These are phyloP conservation scores for Donacobius atricapilla DNA, from an alignment of 2,113 vertebrate species.

Conservation along the genomic window DNA sequence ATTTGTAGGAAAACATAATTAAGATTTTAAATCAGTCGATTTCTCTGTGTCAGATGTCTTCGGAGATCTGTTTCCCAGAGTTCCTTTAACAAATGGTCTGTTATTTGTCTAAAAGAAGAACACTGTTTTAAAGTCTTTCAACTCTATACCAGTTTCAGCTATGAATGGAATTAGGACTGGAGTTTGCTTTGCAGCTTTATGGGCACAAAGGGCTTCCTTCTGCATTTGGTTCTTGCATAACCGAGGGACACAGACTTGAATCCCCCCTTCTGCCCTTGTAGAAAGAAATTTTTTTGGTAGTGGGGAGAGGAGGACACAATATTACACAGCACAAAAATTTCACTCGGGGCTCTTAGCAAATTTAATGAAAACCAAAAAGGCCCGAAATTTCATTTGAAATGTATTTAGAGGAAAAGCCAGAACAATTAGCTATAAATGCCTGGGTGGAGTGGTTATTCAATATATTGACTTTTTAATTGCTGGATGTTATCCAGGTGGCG, in stretches of 20 bases:
- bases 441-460: conserved; percentile 21
- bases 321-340: background rate
- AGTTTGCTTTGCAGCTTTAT: conserved; percentile 27
- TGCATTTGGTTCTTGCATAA: background rate
- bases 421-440: background rate
- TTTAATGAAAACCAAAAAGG: background rate
- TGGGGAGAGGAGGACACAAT: background rate
- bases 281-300: background rate
- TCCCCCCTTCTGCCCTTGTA: background rate
- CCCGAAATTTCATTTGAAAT: background rate
- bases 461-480: conserved; percentile 40
- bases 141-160: background rate
- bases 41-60: background rate
- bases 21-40: background rate
- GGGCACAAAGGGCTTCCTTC: conserved; percentile 5
- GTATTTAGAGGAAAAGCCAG: background rate
- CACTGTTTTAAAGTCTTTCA: background rate
- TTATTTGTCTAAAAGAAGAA: background rate
- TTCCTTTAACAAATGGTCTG: background rate
- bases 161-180: background rate
- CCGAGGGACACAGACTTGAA: background rate
- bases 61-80: background rate
- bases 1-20: background rate
- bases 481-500: conserved; percentile 15
- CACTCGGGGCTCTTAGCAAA: background rate